Percentiles rank a stretch among this genome's conserved stretches.
Conservation (phyloP, 2,113 vertebrate genomes). For the Ochotona princeps region DNA sequence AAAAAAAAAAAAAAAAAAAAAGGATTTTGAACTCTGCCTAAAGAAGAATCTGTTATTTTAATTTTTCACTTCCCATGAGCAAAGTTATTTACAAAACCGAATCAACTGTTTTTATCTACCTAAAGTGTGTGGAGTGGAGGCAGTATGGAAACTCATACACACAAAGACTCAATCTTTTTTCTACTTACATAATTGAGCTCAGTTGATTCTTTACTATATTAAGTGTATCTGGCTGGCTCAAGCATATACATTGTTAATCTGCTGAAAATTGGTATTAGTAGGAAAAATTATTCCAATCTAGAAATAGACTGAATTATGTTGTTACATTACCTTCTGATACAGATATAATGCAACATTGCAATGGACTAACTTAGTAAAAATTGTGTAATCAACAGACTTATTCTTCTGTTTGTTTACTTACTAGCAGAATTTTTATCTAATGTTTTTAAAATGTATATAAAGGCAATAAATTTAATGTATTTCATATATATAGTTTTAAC, state of each 20-base stretch:
- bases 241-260: conserved; percentile 67
- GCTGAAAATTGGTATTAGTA: conserved; percentile 68
- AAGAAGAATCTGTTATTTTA: neutral
- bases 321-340: conserved; percentile 66
- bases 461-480: too few species aligned
- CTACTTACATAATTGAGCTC: neutral
- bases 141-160: neutral
- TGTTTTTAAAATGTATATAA: too few species aligned
- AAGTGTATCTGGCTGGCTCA: conserved; percentile 46
- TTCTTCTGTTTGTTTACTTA: neutral
- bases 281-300: conserved; percentile 73
- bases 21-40: neutral
- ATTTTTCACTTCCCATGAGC: neutral
- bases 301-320: conserved; percentile 62
- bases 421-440: neutral
- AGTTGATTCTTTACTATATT: neutral
- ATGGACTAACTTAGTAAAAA: conserved; percentile 76
- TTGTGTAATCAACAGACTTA: conserved; percentile 72
- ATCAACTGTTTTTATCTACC: neutral
- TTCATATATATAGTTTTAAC: too few species aligned
- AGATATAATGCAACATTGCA: conserved; percentile 66
- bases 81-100: neutral
- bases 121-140: neutral
- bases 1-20: conserved; percentile 1
- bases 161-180: neutral